Conservation (phyloP, 2,797 vertebrate species). For the Tinamus major region DNA sequence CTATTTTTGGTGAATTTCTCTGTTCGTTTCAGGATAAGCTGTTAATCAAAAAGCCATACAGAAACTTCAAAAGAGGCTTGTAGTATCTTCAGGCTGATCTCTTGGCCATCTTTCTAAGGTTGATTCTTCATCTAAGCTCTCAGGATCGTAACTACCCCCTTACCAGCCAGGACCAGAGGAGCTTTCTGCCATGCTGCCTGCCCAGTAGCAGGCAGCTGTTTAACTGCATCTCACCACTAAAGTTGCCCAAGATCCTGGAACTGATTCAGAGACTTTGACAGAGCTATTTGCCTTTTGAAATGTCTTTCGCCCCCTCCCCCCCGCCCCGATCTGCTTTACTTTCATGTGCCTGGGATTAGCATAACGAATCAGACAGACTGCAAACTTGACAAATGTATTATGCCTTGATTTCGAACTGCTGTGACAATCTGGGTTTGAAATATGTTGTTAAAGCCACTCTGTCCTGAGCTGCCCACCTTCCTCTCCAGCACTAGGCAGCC, state of each 20-base stretch:
- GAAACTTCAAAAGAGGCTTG: constrained; percentile 25
- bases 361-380: constrained; percentile 77
- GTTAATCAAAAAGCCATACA: constrained; percentile 51
- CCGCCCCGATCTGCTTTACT: constrained; percentile 75
- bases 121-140: constrained; percentile 12
- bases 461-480: constrained; percentile 44
- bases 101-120: constrained; percentile 2
- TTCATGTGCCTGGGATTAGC: constrained; percentile 78
- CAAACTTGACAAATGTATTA: constrained; percentile 78
- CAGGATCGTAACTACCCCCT: not conserved
- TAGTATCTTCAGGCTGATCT: not conserved
- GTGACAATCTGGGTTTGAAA: constrained; percentile 48
- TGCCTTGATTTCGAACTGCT: constrained; percentile 64
- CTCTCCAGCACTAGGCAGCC: constrained; percentile 1
- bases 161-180: not conserved
- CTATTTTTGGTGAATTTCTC: constrained; percentile 75
- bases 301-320: constrained; percentile 44
- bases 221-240: constrained; percentile 22
- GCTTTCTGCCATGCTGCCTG: not conserved
- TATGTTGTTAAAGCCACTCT: constrained; percentile 2
- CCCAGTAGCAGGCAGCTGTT: not conserved
- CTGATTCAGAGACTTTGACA: constrained; percentile 62
- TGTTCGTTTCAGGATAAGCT: constrained; percentile 67
- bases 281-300: constrained; percentile 61
- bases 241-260: constrained; percentile 58